phyloP scores from a whole-genome alignment of 2,797 vertebrate species.

The Acropternis orthonyx region DNA sequence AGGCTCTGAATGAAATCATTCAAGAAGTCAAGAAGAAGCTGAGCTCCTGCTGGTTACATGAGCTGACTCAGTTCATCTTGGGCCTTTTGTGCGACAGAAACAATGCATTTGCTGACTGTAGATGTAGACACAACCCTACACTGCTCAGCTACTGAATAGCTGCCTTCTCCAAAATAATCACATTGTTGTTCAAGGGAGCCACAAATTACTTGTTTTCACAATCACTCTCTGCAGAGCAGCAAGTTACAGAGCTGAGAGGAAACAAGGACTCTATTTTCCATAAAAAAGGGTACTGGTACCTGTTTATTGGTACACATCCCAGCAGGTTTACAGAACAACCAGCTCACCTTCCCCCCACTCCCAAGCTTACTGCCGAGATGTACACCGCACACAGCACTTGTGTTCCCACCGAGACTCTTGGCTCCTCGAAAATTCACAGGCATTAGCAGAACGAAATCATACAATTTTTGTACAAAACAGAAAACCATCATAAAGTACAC shows the following conservation, averaged over 20 bases:
- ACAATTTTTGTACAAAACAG: not conserved
- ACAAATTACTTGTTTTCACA: not conserved
- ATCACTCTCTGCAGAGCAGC: not conserved
- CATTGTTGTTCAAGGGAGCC: not conserved
- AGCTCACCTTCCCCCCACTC: not conserved
- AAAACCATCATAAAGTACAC: not conserved
- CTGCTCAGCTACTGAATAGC: not conserved
- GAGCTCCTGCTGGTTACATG: not conserved
- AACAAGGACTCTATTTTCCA: not conserved
- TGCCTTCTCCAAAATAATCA: not conserved
- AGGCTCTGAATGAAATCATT: not conserved
- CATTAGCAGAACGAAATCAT: not conserved
- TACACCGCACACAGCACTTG: rapidly evolving
- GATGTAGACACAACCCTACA: not conserved
- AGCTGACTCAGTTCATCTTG: not conserved
- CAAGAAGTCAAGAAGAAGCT: not conserved
- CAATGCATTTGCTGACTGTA: not conserved
- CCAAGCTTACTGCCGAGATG: not conserved
- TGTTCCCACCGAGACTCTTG: not conserved
- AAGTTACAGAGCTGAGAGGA: not conserved
- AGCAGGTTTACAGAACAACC: not conserved
- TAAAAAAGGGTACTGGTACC: not conserved
- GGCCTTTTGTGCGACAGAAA: not conserved
- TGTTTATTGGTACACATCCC: not conserved
- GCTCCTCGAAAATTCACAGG: not conserved